Percentiles rank a stretch among this genome's conserved stretches.
phyloP scores from a whole-genome alignment of 2,888 invertebrate genomes.

The Hypolimnas misippus region DNA sequence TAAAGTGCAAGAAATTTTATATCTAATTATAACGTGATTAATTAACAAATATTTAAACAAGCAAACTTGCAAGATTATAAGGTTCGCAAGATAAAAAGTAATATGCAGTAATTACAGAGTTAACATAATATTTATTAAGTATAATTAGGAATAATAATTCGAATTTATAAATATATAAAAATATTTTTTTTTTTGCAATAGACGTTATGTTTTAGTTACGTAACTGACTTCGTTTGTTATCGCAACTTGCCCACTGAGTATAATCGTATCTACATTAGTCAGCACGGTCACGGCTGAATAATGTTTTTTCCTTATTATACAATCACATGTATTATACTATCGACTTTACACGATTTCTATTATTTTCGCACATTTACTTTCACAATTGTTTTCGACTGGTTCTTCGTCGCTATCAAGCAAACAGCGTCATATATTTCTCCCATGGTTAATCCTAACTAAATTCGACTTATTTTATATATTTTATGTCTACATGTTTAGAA shows the following conservation, averaged over 20 bases:
- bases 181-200: not conserved
- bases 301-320: not conserved
- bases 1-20: no score
- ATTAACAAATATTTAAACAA: no score
- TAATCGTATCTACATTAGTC: conserved; percentile 10
- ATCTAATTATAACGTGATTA: no score
- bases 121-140: not conserved
- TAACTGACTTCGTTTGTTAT: conserved; percentile 7
- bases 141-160: not conserved
- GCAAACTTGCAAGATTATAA: no score
- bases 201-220: not conserved
- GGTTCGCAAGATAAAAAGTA: no score
- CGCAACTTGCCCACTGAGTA: not conserved
- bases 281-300: conserved; percentile 2
- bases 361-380: conserved; percentile 6
- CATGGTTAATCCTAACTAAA: no score
- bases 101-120: no score
- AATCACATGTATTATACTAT: conserved; percentile 4
- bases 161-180: conserved; percentile 1
- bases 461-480: no score
- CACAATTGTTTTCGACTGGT: not conserved
- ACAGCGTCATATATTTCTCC: not conserved
- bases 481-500: no score
- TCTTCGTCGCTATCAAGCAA: not conserved
- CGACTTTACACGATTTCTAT: not conserved